phyloP scores from a whole-genome alignment of 2,113 vertebrate species.

The Zosterops hypoxanthus region DNA sequence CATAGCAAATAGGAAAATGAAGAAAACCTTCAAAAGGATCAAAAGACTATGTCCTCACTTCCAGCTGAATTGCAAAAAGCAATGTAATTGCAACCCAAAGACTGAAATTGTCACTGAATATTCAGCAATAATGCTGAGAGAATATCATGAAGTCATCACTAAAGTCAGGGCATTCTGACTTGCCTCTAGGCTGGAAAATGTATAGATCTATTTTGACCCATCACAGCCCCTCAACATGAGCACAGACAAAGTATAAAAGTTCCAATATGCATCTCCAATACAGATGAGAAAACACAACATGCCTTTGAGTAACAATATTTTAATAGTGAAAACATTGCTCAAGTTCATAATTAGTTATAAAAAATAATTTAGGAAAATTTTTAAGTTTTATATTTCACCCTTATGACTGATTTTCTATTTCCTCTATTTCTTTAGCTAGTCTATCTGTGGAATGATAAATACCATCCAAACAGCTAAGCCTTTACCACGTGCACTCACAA shows the following conservation, averaged over 20 bases:
- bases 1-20: neutral
- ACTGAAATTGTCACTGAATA: neutral
- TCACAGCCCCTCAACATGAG: neutral
- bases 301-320: neutral
- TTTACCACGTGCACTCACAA: conserved; percentile 8
- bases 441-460: conserved; percentile 8
- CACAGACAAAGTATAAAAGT: neutral
- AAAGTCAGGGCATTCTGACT: neutral
- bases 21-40: neutral
- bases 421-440: neutral
- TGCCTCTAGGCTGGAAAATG: neutral
- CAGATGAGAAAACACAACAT: neutral
- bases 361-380: neutral
- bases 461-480: neutral
- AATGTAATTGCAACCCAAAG: neutral
- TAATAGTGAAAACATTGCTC: neutral
- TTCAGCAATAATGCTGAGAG: neutral
- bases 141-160: neutral
- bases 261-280: neutral
- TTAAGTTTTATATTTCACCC: neutral
- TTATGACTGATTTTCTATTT: neutral
- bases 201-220: neutral
- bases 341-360: neutral
- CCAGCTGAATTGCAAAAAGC: neutral
- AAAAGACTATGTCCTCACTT: neutral